These are phyloP conservation scores for Orchestia grillus DNA, from an alignment of 1,140 invertebrate genomes.

Conservation along the genomic window DNA sequence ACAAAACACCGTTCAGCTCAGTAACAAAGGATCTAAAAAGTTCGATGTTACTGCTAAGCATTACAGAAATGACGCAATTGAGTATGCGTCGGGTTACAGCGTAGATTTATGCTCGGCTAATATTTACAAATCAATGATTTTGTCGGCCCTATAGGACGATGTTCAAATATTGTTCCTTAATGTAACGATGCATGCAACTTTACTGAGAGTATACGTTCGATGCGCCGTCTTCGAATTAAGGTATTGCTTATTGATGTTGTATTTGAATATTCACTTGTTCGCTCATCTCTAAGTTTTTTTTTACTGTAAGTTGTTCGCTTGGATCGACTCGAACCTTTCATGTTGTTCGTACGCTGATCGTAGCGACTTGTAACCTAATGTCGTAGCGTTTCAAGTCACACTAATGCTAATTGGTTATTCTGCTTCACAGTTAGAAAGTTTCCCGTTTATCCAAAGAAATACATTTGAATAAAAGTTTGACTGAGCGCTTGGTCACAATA, in stretches of 20 bases:
- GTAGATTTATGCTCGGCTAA: background rate
- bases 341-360: too few relatives aligned
- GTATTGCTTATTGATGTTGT: background rate
- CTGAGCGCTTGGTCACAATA: too few relatives aligned
- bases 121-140: background rate
- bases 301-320: too few relatives aligned
- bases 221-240: background rate
- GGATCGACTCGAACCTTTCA: too few relatives aligned
- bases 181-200: background rate
- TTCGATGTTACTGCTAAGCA: constrained; percentile 1
- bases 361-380: too few relatives aligned
- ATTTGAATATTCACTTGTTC: background rate
- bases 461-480: too few relatives aligned
- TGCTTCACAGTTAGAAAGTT: too few relatives aligned
- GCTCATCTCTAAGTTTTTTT: background rate
- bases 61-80: background rate
- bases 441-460: too few relatives aligned
- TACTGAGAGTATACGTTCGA: background rate
- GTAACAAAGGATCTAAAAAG: constrained; percentile 13
- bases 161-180: background rate
- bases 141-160: background rate
- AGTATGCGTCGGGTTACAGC: background rate
- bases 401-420: too few relatives aligned
- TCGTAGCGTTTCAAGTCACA: too few relatives aligned
- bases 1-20: background rate